These are phyloP conservation scores for Goniozus legneri DNA, from an alignment of 1,140 invertebrate genomes.

Conservation along the genomic window DNA sequence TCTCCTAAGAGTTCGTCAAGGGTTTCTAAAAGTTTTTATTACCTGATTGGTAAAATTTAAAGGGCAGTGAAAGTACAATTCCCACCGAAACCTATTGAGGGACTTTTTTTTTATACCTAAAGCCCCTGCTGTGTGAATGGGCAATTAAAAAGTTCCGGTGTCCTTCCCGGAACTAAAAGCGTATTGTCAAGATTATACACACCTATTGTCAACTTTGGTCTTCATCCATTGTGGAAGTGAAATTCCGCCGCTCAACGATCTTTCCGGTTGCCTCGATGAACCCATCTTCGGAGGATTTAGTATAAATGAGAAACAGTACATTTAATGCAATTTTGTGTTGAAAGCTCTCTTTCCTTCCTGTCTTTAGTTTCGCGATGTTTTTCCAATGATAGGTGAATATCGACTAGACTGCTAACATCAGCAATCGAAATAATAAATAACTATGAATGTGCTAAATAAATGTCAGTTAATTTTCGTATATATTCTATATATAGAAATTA, in stretches of 20 bases:
- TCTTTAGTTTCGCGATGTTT: slow-evolving; percentile 8
- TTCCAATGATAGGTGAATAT: slow-evolving; percentile 1
- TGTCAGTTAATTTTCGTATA: not conserved
- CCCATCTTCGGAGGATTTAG: slow-evolving; percentile 32
- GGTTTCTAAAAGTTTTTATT: not conserved
- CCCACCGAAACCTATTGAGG: not conserved
- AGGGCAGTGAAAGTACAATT: not conserved
- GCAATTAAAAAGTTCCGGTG: not conserved
- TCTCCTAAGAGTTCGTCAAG: not conserved
- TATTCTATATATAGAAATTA: slow-evolving; percentile 7
- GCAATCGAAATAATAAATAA: not conserved
- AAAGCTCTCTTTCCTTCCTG: not conserved
- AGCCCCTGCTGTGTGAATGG: not conserved
- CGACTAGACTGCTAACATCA: slow-evolving; percentile 1
- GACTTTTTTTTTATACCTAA: not conserved
- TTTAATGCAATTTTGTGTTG: slow-evolving; percentile 12
- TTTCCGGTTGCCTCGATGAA: slow-evolving; percentile 49
- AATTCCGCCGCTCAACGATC: slow-evolving; percentile 53
- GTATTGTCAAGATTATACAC: slow-evolving; percentile 3
- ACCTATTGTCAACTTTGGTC: slow-evolving; percentile 51
- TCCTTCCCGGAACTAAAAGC: not conserved
- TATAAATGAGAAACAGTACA: not conserved
- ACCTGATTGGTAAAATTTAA: not conserved
- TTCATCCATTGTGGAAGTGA: slow-evolving; percentile 62
- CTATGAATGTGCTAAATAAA: slow-evolving; percentile 5